Evolutionary conservation across 2,797 vertebrate species (phyloP).

Genomic region (Hoplostethus atlanticus): DNA sequence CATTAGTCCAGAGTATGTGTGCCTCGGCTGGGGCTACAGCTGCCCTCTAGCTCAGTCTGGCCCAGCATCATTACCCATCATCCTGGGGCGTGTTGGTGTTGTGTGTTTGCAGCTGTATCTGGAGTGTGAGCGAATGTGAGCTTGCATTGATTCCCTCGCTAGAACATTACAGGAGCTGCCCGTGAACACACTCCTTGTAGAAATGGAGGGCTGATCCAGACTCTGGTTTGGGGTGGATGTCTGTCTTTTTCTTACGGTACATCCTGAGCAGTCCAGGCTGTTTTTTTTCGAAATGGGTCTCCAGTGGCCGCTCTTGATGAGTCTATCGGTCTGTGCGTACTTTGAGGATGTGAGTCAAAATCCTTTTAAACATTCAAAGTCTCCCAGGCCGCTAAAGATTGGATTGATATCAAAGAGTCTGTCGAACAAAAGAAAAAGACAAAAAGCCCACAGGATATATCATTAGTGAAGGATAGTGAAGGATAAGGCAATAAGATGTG

Average conservation of each 20-base stretch:
- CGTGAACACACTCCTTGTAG: neutral
- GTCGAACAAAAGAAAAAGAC: constrained; percentile 63
- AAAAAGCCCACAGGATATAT: constrained; percentile 36
- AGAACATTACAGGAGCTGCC: neutral
- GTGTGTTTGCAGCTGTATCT: constrained; percentile 9
- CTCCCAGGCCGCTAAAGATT: constrained; percentile 42
- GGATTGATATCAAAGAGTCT: constrained; percentile 71
- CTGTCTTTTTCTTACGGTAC: constrained; percentile 39
- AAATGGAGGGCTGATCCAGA: constrained; percentile 10
- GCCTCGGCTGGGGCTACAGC: neutral
- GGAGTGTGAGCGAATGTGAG: constrained; percentile 7
- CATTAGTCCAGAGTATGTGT: neutral
- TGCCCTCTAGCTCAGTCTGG: neutral
- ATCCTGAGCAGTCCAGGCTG: constrained; percentile 58
- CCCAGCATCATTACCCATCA: constrained; percentile 4
- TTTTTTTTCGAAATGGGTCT: constrained; percentile 34
- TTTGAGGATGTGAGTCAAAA: constrained; percentile 71
- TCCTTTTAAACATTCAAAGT: constrained; percentile 54
- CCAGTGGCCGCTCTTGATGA: constrained; percentile 31
- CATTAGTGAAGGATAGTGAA: constrained; percentile 31
- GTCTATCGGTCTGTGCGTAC: constrained; percentile 45
- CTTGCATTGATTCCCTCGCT: constrained; percentile 14
- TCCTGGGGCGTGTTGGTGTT: neutral
- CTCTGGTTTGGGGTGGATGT: constrained; percentile 22
- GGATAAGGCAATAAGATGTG: neutral